Percentiles rank a stretch among this genome's conserved stretches.
These are phyloP conservation scores for Machimus rusticus DNA, from an alignment of 2,888 invertebrate species.

Conservation along the genomic window DNA sequence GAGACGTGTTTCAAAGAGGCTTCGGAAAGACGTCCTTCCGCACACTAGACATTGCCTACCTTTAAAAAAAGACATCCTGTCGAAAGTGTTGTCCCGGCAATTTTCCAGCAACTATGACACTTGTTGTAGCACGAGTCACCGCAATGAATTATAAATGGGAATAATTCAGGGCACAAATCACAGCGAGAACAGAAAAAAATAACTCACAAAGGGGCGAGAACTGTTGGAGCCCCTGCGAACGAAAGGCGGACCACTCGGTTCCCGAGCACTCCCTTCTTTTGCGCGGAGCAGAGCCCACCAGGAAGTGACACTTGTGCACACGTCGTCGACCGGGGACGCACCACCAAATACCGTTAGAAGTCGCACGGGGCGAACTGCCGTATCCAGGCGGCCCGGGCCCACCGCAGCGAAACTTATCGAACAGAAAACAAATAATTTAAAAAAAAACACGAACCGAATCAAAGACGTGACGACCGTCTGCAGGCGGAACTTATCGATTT, in stretches of 20 bases:
- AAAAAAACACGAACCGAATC: neutral
- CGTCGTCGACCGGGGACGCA: neutral
- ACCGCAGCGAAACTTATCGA: neutral
- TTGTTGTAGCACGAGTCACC: slow-evolving; percentile 16
- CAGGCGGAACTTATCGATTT: slow-evolving; percentile 23
- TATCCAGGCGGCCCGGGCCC: neutral
- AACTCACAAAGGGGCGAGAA: slow-evolving; percentile 19
- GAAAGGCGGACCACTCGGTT: neutral
- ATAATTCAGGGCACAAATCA: slow-evolving; percentile 18
- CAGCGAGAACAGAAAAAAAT: neutral
- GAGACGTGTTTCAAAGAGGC: too few relatives aligned
- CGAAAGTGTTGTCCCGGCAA: neutral
- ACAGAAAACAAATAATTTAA: neutral
- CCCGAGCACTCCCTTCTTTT: neutral
- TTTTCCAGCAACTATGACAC: neutral
- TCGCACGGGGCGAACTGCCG: neutral
- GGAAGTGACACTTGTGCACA: slow-evolving; percentile 19
- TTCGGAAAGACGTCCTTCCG: neutral
- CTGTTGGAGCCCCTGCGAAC: neutral
- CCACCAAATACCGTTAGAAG: neutral
- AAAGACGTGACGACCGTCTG: neutral
- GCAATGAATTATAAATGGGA: slow-evolving; percentile 4
- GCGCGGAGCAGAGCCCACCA: neutral
- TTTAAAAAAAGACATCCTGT: slow-evolving; percentile 24
- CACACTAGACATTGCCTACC: neutral